Evolutionary conservation across 2,113 vertebrate genomes (phyloP).

Genomic region (Nothobranchius furzeri): DNA sequence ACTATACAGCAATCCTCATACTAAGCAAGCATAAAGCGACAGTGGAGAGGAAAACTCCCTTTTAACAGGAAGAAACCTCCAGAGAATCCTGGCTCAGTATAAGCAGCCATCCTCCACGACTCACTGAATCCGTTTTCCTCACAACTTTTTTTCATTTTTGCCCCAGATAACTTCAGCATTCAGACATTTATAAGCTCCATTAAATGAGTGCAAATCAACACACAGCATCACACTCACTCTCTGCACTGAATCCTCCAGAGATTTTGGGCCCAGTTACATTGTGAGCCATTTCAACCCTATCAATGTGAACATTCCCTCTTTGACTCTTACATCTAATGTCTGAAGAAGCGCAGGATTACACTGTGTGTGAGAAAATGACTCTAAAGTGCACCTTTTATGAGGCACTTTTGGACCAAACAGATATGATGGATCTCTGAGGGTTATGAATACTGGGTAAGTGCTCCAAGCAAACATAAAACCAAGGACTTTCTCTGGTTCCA

Average conservation of each 20-base stretch:
- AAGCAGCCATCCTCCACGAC: too few relatives aligned
- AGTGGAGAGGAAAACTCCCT: too few relatives aligned
- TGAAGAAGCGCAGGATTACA: background rate
- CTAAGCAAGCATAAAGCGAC: too few relatives aligned
- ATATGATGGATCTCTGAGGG: background rate
- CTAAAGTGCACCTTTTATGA: background rate
- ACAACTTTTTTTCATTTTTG: background rate
- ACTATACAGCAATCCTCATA: too few relatives aligned
- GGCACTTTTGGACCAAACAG: background rate
- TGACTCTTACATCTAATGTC: background rate
- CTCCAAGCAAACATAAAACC: background rate
- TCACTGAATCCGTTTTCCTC: too few relatives aligned
- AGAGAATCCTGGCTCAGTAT: too few relatives aligned
- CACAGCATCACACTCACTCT: background rate
- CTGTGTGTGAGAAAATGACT: background rate
- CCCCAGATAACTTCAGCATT: too few relatives aligned
- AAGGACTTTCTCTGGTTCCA: background rate
- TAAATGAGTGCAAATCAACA: background rate
- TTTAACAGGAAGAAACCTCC: too few relatives aligned
- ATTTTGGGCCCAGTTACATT: background rate
- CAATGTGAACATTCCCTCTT: background rate
- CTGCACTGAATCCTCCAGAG: background rate
- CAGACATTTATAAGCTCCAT: background rate
- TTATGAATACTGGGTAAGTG: background rate
- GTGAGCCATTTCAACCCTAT: background rate